Evolutionary conservation across 1,140 invertebrate genomes (phyloP), one percentile per base, ranked within the genome.

Genomic region (Thalassaphorura encarpata): DNA sequence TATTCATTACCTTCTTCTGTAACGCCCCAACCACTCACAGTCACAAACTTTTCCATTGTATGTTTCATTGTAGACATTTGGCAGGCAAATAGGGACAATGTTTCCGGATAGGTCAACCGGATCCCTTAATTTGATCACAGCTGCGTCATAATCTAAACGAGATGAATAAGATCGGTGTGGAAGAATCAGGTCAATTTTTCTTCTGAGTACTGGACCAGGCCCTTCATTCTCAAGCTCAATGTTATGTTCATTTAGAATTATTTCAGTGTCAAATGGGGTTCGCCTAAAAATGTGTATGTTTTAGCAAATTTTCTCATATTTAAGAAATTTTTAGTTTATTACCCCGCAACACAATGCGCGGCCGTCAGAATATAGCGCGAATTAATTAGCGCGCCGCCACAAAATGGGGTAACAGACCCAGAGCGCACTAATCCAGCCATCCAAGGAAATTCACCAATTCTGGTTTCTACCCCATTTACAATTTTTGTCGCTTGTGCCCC

Each of bases 111-210:
- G 16, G 23, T 55, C 54, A 0, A 64, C 27, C 0, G 31, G 43
- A 2, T 56, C 57, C n/a, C n/a, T 27, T 24, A 65, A 24, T 36
- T 57, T 60, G 24, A 72, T 53, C 3, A 72, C 46, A 13, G 70
- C 70, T 26, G 68, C 63, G 48, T 72, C 70, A 52, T 69, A 70
- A 39, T 72, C 63, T 2, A 65, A 45, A 15, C 62, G 23, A 28
- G 49, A 31, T 4, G 49, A 52, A 31, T 63, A 65, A 19, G 45
- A 52, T 39, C 47, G 19, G 49, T 65, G 63, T 6, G 26, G 27
- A n/a, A 56, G 43, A 5, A 64, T 64, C 1, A 15, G 16, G 16
- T 64, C 63, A 0, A 62, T 56, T 4, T 15, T 3, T 21, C 29
- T 42, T 33, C 54, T 19, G 4, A 59, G 2, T 15, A 42, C 24